Evolutionary conservation across 2,797 vertebrate species (phyloP).

Genomic region (Sebastolobus altivelis): DNA sequence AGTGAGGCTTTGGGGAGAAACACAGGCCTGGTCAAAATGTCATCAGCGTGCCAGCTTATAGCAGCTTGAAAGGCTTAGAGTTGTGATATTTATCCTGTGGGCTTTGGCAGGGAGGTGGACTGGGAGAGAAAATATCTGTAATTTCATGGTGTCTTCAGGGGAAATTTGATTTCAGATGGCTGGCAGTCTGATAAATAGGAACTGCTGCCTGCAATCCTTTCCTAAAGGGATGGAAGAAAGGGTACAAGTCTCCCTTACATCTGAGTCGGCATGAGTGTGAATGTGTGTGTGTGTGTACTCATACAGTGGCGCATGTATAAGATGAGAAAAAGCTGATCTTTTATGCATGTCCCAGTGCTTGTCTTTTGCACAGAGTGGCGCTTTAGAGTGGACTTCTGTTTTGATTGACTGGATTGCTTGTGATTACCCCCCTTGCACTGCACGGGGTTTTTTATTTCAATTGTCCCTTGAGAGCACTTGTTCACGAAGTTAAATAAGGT

Average conservation of each 20-base stretch:
- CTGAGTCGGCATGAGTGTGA: conserved; percentile 45
- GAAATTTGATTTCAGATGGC: conserved; percentile 89
- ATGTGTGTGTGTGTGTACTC: conserved; percentile 11
- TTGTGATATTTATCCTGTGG: conserved; percentile 88
- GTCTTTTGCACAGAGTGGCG: conserved; percentile 28
- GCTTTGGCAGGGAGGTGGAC: conserved; percentile 80
- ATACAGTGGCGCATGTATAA: conserved; percentile 1
- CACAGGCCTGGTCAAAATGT: conserved; percentile 86
- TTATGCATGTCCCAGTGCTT: conserved; percentile 36
- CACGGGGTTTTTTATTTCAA: conserved; percentile 39
- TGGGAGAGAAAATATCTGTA: conserved; percentile 86
- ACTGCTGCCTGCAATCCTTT: conserved; percentile 82
- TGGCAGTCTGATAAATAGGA: conserved; percentile 89
- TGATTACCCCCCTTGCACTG: conserved; percentile 46
- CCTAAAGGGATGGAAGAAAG: conserved; percentile 81
- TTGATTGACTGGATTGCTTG: conserved; percentile 57
- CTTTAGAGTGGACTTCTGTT: conserved; percentile 30
- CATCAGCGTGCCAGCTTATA: conserved; percentile 85
- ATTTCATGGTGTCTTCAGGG: conserved; percentile 89
- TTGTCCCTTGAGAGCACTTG: conserved; percentile 50
- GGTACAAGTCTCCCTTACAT: conserved; percentile 72
- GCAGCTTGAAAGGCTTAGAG: conserved; percentile 87
- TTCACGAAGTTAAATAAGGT: conserved; percentile 64
- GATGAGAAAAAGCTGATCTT: conserved; percentile 43
- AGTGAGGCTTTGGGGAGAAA: conserved; percentile 80